These are phyloP conservation scores for Nothoprocta pentlandii DNA, from an alignment of 2,113 vertebrate genomes.

Conservation along the genomic window DNA sequence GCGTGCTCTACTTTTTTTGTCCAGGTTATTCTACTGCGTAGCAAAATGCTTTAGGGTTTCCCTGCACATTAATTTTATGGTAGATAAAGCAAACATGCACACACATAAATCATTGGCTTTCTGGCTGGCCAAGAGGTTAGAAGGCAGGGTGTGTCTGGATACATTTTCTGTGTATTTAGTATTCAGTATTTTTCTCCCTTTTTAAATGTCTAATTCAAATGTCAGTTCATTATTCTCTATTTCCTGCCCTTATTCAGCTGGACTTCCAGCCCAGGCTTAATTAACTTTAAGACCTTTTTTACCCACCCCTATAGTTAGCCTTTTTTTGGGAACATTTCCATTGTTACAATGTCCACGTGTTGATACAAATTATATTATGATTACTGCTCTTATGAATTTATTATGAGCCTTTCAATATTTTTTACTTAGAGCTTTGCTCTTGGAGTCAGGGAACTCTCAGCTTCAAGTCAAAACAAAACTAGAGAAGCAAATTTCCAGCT, in stretches of 20 bases:
- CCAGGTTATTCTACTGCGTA: neutral
- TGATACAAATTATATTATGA: constrained; percentile 25
- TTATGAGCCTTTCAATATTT: constrained; percentile 1
- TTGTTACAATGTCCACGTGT: constrained; percentile 27
- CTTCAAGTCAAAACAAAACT: constrained; percentile 15
- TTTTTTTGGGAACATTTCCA: constrained; percentile 50
- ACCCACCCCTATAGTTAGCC: constrained; percentile 11
- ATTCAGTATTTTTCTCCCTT: constrained; percentile 26
- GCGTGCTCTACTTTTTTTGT: neutral
- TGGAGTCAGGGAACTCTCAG: neutral
- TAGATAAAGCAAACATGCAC: constrained; percentile 29
- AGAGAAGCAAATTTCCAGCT: neutral
- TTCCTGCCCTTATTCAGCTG: constrained; percentile 54
- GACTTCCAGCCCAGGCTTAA: constrained; percentile 21
- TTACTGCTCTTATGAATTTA: constrained; percentile 4
- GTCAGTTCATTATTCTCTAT: constrained; percentile 58
- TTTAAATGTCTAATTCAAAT: constrained; percentile 39
- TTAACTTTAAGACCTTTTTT: constrained; percentile 54
- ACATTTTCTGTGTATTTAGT: neutral
- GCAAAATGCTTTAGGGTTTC: constrained; percentile 4
- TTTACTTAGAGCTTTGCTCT: neutral
- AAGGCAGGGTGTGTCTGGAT: constrained; percentile 8
- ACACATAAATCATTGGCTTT: constrained; percentile 23
- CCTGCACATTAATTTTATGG: constrained; percentile 16
- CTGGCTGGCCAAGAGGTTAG: neutral